phyloP scores from a whole-genome alignment of 2,888 invertebrate species.

The Phymatocera aterrima region DNA sequence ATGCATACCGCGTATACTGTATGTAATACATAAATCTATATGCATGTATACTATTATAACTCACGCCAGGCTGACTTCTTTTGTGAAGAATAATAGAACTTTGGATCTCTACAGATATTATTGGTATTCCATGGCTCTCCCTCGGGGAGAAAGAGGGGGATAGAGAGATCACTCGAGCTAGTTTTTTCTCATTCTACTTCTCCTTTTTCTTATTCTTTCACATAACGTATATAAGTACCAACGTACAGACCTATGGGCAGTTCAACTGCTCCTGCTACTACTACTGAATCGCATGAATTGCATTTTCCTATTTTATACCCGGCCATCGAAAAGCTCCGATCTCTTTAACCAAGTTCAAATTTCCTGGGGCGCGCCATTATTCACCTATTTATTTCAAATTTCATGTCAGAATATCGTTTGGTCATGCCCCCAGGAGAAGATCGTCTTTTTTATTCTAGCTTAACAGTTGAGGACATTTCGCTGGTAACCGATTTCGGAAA shows the following conservation, averaged over 20 bases:
- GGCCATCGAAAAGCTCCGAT: too few species aligned
- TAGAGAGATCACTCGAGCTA: slow-evolving; percentile 11
- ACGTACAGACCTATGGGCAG: not conserved
- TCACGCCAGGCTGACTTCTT: slow-evolving; percentile 34
- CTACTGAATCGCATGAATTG: not conserved
- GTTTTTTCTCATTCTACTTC: not conserved
- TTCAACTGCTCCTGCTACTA: not conserved
- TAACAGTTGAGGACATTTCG: too few species aligned
- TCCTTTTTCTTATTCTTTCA: not conserved
- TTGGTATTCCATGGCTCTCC: slow-evolving; percentile 35
- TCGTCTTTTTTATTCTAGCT: too few species aligned
- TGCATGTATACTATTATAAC: slow-evolving; percentile 20
- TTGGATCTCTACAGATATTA: slow-evolving; percentile 36
- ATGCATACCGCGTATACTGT: not conserved
- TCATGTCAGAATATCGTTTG: too few species aligned
- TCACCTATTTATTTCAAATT: too few species aligned
- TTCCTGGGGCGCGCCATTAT: too few species aligned
- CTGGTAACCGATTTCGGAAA: too few species aligned
- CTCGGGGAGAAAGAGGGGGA: not conserved
- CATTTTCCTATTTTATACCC: not conserved
- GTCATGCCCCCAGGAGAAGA: too few species aligned
- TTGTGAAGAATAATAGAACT: slow-evolving; percentile 42
- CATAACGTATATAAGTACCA: not conserved
- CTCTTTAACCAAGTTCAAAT: not conserved
- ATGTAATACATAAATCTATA: slow-evolving; percentile 17